These are phyloP conservation scores for Lepidurus apus DNA, from an alignment of 1,140 invertebrate genomes.

Conservation along the genomic window DNA sequence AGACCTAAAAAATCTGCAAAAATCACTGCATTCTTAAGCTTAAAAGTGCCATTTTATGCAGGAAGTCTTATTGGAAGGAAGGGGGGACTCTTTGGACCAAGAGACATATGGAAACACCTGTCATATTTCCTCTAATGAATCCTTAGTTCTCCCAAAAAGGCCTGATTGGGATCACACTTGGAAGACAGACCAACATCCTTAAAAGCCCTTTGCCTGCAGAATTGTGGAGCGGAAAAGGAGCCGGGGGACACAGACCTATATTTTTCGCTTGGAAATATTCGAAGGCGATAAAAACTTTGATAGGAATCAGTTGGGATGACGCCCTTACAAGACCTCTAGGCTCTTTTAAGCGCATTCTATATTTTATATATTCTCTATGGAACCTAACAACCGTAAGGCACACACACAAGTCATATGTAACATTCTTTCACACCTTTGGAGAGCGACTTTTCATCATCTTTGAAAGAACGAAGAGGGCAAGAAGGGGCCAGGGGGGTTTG, in stretches of 20 bases:
- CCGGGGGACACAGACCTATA: background rate
- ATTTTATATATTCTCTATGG: no score
- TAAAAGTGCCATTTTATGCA: background rate
- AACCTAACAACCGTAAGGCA: no score
- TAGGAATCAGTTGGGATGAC: background rate
- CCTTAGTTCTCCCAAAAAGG: background rate
- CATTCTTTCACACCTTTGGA: background rate
- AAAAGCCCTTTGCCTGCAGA: background rate
- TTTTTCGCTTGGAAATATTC: background rate
- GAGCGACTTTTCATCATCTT: background rate
- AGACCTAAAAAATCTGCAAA: background rate
- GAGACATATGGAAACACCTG: slow-evolving; percentile 9
- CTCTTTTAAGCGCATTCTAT: background rate
- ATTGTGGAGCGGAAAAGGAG: background rate
- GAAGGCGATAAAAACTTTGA: background rate
- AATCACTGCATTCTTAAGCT: background rate
- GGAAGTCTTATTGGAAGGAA: background rate
- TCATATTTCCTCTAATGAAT: background rate
- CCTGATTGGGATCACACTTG: background rate
- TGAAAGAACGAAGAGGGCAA: background rate
- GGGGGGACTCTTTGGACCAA: background rate
- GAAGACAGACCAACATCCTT: background rate
- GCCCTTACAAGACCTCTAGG: background rate
- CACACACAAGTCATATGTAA: no score
- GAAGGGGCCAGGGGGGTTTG: background rate